Evolutionary conservation across 2,113 vertebrate species (phyloP).

Genomic region (Cisticola juncidis): DNA sequence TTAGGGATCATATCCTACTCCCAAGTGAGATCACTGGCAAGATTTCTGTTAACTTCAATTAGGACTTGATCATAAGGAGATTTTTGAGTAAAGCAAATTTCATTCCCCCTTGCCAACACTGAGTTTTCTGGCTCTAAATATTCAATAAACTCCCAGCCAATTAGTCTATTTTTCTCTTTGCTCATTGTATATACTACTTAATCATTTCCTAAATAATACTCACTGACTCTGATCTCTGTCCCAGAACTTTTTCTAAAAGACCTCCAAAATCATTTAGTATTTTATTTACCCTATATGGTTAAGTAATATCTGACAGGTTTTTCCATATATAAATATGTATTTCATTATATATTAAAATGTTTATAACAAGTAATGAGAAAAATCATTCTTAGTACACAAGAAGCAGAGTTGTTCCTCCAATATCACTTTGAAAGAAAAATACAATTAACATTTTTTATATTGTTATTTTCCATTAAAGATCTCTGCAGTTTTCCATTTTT

Average conservation of each 20-base stretch:
- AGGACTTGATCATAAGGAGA: background rate
- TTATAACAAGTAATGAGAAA: background rate
- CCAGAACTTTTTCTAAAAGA: background rate
- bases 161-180: background rate
- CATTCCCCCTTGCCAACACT: background rate
- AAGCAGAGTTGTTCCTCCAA: background rate
- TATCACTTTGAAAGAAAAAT: background rate
- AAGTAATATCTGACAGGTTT: background rate
- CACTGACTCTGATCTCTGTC: background rate
- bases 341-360: constrained; percentile 3
- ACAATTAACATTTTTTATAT: background rate
- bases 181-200: background rate
- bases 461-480: background rate
- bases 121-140: constrained; percentile 3
- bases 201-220: constrained; percentile 25
- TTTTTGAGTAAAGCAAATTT: background rate
- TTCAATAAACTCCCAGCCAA: background rate
- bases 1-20: background rate
- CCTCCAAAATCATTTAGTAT: background rate
- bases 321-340: background rate
- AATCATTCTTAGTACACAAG: background rate
- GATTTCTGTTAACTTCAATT: background rate
- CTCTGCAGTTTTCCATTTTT: constrained; percentile 16
- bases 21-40: background rate
- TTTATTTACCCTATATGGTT: constrained; percentile 13